Percentiles rank a stretch among this genome's conserved stretches.
phyloP scores from a whole-genome alignment of 2,797 vertebrate species.

The Thalassophryne amazonica region DNA sequence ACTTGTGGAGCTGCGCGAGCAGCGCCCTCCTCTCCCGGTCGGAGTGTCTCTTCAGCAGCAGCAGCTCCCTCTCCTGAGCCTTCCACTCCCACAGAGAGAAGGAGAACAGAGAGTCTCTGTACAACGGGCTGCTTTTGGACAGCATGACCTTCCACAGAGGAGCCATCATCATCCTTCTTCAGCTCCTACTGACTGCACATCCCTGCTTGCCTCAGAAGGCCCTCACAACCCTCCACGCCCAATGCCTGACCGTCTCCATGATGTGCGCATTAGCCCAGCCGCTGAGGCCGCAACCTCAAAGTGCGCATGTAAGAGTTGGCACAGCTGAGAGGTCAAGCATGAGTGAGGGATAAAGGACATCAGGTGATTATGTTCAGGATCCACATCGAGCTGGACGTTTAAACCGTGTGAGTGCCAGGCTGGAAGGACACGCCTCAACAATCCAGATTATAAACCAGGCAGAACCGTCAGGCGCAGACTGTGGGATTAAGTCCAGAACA shows the following conservation, averaged over 20 bases:
- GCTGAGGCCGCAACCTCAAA: conserved; percentile 11
- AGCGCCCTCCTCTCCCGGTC: conserved; percentile 69
- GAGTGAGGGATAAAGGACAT: conserved; percentile 30
- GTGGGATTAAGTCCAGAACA: not conserved
- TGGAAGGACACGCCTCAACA: not conserved
- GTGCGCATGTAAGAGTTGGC: conserved; percentile 8
- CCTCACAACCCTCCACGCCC: too few species aligned
- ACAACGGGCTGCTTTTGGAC: conserved; percentile 79
- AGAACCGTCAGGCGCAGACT: not conserved
- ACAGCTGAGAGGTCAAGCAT: not conserved
- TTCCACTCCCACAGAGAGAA: conserved; percentile 79
- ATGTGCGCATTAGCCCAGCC: conserved; percentile 22
- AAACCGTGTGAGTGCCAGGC: not conserved
- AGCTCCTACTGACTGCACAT: conserved; percentile 22
- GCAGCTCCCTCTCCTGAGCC: conserved; percentile 76
- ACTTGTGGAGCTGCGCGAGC: conserved; percentile 73
- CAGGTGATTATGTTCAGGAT: conserved; percentile 44
- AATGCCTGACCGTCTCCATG: too few species aligned
- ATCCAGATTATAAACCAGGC: not conserved
- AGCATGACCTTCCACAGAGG: conserved; percentile 81
- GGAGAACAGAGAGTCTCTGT: conserved; percentile 79
- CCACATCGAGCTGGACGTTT: conserved; percentile 10
- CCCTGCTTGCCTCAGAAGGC: too few species aligned
- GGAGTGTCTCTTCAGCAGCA: conserved; percentile 68
- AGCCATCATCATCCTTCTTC: conserved; percentile 59